Base-by-base conservation (phyloP, 1,140 invertebrate species). In the Cotesia chilonis region DNA sequence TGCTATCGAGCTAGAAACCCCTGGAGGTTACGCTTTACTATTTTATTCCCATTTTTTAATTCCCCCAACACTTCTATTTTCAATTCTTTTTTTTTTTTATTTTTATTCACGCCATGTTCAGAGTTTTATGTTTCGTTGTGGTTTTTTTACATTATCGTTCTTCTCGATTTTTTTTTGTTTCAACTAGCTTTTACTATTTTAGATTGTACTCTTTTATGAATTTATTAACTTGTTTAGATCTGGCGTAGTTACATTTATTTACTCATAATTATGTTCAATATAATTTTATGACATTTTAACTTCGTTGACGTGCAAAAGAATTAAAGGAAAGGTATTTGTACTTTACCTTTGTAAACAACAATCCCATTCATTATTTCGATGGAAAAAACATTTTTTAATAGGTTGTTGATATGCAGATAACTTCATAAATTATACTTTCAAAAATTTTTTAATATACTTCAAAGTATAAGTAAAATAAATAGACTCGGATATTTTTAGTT, bases 41-140 rank as follows among this genome's bases (percentile, higher is more conserved):
- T 81, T 78, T 80, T 80, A 76, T 81, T 75, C 70, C 28, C 20
- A 73, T 68, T 65, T 69, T 77, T 78, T 80, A 73, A 55, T 68
- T 28, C 47, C 10, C 17, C 52, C 66, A 55, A 68, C 66, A 68
- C 66, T 68, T 68, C 52, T 54, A 51, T 66, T 66, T 66, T 38
- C 28, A 66, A 47, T 66, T 66, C 36, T 10, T 38, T 41, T 66
- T 52, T 59, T 63, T 28, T 28, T 28, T 28, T 28, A 3, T 68
- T 68, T 57, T 76, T 80, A 78, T 79, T 75, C 70, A 74, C 74
- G 41, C 68, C 65, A 61, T 77, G 75, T 77, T 70, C 78, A 63
- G 69, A 70, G 77, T 79, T 73, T 74, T 61, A 66, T 74, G 77
- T 76, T 81, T 75, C 65, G 37, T 9, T 7, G 7, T 64, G 36